These are phyloP conservation scores for Heterotilapia buettikoferi DNA, from an alignment of 2,113 vertebrate genomes.

Conservation along the genomic window DNA sequence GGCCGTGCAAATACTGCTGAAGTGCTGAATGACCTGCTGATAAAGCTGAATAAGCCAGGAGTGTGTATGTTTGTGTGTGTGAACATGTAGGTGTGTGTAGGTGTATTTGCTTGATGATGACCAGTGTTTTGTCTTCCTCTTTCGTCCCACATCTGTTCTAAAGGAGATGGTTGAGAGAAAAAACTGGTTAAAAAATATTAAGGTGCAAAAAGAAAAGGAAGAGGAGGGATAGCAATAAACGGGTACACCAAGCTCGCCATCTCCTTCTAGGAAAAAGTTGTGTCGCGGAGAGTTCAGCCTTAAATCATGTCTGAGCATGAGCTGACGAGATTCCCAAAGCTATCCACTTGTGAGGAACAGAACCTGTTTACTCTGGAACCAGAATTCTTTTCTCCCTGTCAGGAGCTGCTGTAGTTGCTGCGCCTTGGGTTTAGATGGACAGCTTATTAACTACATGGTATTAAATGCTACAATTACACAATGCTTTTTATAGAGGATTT, in stretches of 20 bases:
- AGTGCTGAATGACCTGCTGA: slow-evolving; percentile 11
- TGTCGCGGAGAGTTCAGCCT: not conserved
- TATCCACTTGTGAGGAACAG: not conserved
- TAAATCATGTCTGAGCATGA: slow-evolving; percentile 44
- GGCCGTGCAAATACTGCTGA: not conserved
- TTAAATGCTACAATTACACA: not conserved
- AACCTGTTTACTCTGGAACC: slow-evolving; percentile 26
- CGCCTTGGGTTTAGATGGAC: not conserved
- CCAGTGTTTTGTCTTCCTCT: slow-evolving; percentile 26
- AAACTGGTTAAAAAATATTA: not conserved
- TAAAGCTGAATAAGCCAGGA: not conserved
- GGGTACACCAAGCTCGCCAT: not conserved
- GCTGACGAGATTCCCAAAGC: slow-evolving; percentile 7
- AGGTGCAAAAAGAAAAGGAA: not conserved
- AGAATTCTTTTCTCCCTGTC: not conserved
- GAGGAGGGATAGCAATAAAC: not conserved
- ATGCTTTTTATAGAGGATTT: not conserved
- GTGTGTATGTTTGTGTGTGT: not conserved
- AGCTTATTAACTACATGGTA: not conserved
- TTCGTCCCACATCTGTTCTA: not conserved
- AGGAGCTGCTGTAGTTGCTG: not conserved
- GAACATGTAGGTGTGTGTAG: not conserved
- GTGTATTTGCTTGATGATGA: not conserved
- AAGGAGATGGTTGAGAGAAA: not conserved
- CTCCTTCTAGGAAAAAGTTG: slow-evolving; percentile 37